Conservation (phyloP, 2,113 vertebrate genomes). For the Marmota monax region DNA sequence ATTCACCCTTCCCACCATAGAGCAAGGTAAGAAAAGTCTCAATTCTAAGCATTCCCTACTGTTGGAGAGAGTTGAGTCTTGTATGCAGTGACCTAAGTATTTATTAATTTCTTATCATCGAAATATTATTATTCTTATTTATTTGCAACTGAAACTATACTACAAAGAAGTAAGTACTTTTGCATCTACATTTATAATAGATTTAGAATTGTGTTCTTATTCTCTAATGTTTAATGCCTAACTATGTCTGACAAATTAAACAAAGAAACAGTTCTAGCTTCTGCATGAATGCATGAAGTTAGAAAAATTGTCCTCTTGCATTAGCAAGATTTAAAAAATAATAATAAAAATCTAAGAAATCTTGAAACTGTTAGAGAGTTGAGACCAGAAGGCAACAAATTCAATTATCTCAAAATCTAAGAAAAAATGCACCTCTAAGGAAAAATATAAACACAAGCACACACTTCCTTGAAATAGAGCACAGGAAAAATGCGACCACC, state of each 20-base stretch:
- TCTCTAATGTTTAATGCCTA: no score
- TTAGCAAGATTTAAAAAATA: neutral
- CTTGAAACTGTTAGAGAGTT: neutral
- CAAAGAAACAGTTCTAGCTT: neutral
- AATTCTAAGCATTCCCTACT: no score
- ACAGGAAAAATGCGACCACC: neutral
- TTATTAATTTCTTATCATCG: no score
- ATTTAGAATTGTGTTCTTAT: neutral
- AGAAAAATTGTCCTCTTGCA: neutral
- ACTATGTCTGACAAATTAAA: no score
- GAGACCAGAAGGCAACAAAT: neutral
- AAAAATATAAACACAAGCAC: neutral
- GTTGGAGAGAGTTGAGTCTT: no score
- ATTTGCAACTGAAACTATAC: no score
- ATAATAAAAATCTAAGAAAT: neutral
- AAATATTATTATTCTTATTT: no score
- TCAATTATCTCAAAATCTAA: neutral
- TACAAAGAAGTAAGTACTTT: no score
- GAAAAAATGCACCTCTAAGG: neutral
- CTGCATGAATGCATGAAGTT: neutral
- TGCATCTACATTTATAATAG: neutral
- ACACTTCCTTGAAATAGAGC: neutral
- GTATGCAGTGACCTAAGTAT: no score
- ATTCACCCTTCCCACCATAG: neutral
- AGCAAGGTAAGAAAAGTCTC: neutral